These are phyloP conservation scores for Saccopteryx bilineata DNA, from an alignment of 2,113 vertebrate genomes.

Conservation along the genomic window DNA sequence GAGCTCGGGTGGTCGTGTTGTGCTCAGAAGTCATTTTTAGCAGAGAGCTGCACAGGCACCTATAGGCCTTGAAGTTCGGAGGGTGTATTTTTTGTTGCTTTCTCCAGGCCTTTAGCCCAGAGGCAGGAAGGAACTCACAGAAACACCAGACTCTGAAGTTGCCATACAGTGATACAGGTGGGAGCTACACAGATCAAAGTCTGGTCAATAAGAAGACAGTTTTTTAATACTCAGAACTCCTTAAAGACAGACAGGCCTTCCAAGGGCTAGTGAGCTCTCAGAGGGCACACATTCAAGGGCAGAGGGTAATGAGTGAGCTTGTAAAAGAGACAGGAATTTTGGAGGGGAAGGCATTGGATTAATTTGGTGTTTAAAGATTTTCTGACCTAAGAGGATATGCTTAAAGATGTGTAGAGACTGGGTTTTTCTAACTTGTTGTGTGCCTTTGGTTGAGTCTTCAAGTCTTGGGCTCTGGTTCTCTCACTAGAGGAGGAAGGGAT, in stretches of 20 bases:
- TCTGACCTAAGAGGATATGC: not conserved
- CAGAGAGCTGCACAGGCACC: not conserved
- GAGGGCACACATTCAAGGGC: not conserved
- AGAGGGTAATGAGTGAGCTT: not conserved
- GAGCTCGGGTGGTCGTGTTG: not conserved
- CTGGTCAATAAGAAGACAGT: not conserved
- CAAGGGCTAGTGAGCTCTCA: rapidly evolving
- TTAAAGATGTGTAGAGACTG: not conserved
- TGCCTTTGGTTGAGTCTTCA: not conserved
- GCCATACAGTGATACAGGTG: not conserved
- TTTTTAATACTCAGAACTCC: not conserved
- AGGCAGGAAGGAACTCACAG: too few relatives aligned
- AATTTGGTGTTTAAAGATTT: not conserved
- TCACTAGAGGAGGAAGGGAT: not conserved
- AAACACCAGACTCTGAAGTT: not conserved
- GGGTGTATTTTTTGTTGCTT: not conserved
- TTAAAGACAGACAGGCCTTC: not conserved
- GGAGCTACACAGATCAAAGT: not conserved
- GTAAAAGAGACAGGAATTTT: not conserved
- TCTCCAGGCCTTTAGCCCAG: not conserved
- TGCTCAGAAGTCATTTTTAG: not conserved
- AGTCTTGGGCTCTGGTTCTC: not conserved
- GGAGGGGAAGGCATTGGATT: not conserved
- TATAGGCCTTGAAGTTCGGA: not conserved
- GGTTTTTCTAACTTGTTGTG: not conserved